Evolutionary conservation across 2,797 vertebrate species (phyloP).

Genomic region (Oophaga sylvatica): DNA sequence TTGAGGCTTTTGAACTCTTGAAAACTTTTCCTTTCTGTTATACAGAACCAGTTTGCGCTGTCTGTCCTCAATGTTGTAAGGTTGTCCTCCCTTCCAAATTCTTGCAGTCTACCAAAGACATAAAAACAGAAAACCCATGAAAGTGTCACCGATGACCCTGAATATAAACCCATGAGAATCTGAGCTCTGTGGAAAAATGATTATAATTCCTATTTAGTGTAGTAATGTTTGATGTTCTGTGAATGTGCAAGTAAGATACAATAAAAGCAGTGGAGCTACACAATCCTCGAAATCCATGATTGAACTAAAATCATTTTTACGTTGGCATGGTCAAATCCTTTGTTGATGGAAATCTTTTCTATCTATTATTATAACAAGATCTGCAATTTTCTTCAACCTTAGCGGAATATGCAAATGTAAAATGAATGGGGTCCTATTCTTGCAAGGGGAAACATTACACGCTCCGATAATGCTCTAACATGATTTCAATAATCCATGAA

Average conservation of each 20-base stretch:
- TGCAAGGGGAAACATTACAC: slow-evolving; percentile 37
- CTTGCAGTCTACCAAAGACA: neutral
- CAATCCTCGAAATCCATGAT: slow-evolving; percentile 18
- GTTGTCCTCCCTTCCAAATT: neutral
- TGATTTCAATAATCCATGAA: slow-evolving; percentile 56
- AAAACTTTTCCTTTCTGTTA: no score
- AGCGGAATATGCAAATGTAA: slow-evolving; percentile 44
- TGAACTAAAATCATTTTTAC: slow-evolving; percentile 9
- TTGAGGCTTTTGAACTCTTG: no score
- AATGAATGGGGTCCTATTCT: slow-evolving; percentile 33
- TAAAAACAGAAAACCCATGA: neutral
- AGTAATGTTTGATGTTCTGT: slow-evolving; percentile 43
- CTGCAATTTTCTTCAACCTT: slow-evolving; percentile 13
- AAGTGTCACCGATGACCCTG: neutral
- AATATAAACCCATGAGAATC: neutral
- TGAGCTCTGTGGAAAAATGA: neutral
- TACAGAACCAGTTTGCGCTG: neutral
- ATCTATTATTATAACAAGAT: slow-evolving; percentile 31
- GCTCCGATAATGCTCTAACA: slow-evolving; percentile 34
- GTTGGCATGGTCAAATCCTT: neutral
- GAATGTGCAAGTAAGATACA: slow-evolving; percentile 6
- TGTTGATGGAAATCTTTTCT: neutral
- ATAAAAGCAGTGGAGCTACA: slow-evolving; percentile 14
- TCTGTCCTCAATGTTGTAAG: neutral
- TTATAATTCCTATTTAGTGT: neutral